Conservation (phyloP, 53 echinoderm and acorn worm species). For the Zoroaster sp. region DNA sequence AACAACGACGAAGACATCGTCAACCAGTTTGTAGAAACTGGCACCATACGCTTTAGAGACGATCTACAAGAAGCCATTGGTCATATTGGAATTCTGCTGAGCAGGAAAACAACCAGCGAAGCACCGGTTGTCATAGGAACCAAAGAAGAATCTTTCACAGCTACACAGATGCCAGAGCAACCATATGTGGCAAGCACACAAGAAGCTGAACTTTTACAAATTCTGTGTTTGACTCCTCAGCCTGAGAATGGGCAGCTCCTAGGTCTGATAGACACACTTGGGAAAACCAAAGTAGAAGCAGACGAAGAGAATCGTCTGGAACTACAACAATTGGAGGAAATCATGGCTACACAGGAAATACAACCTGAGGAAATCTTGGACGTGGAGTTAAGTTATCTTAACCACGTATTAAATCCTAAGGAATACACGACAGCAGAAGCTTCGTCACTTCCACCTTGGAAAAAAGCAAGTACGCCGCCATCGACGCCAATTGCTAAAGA, state of each 20-base stretch:
- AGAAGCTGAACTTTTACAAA: background rate
- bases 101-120: background rate
- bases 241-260: background rate
- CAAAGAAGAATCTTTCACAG: background rate
- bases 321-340: background rate
- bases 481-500: background rate
- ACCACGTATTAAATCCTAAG: background rate
- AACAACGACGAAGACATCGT: background rate
- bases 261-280: background rate
- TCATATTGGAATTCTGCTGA: background rate
- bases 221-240: background rate
- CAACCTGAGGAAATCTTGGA: background rate
- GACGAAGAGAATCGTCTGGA: background rate
- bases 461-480: background rate
- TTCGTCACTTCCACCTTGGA: background rate
- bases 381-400: background rate
- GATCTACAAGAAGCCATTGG: background rate
- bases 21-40: background rate
- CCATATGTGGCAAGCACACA: background rate
- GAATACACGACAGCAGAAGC: background rate
- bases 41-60: background rate
- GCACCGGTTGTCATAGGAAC: background rate
- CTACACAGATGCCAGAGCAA: background rate
- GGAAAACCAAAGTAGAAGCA: background rate
- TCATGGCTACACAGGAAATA: background rate